Evolutionary conservation across 2,888 invertebrate species (phyloP).

Genomic region (Zele albiditarsus): DNA sequence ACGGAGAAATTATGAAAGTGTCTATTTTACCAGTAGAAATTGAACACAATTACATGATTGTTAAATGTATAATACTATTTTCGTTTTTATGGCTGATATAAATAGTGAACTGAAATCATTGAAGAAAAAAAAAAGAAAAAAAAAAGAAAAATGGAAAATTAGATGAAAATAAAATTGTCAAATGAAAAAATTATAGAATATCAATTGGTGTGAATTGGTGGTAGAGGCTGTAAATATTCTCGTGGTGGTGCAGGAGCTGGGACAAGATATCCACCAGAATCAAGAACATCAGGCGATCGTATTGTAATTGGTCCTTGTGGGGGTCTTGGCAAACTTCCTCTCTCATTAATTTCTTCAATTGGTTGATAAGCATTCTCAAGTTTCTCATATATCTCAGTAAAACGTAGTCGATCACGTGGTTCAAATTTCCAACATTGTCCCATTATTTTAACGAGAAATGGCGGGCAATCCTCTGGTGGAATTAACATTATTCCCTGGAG

Average conservation of each 20-base stretch:
- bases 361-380: conserved; percentile 74
- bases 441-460: conserved; percentile 84
- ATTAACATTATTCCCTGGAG: conserved; percentile 86
- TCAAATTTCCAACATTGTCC: conserved; percentile 87
- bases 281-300: conserved; percentile 75
- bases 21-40: too few species aligned
- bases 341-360: conserved; percentile 57
- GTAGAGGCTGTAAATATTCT: conserved; percentile 77
- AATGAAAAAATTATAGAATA: conserved; percentile 3
- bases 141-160: not conserved
- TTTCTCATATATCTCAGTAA: conserved; percentile 81
- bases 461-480: conserved; percentile 86
- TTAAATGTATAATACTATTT: conserved; percentile 5
- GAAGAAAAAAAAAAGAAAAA: not conserved
- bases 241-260: conserved; percentile 76
- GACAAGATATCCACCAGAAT: conserved; percentile 81
- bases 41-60: too few species aligned
- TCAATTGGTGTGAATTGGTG: conserved; percentile 52
- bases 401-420: conserved; percentile 83
- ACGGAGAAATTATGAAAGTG: too few species aligned
- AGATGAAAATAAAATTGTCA: not conserved
- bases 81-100: not conserved
- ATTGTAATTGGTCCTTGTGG: conserved; percentile 75
- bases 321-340: conserved; percentile 73
- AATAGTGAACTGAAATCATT: not conserved